Conservation (phyloP, 2,113 vertebrate species). For the Axis porcinus region DNA sequence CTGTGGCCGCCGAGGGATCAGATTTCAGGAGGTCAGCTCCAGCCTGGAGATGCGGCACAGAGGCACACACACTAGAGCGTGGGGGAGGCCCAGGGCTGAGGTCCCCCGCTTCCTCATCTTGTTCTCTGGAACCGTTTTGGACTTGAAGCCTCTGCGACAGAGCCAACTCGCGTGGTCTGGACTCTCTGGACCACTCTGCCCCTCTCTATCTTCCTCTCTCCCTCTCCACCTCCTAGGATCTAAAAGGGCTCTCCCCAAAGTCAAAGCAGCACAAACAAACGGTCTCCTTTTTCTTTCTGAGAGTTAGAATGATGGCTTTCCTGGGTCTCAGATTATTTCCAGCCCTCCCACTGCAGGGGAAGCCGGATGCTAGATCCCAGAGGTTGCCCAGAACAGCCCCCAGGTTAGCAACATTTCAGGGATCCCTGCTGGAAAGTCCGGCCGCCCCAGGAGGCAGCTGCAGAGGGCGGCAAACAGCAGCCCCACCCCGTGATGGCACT, state of each 20-base stretch:
- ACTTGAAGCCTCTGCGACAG: neutral
- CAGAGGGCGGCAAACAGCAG: neutral
- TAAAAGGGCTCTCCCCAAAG: neutral
- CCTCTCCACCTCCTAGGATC: neutral
- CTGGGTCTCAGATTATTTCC: neutral
- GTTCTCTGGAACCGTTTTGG: neutral
- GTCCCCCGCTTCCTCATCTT: neutral
- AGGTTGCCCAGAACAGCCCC: neutral
- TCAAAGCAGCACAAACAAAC: neutral
- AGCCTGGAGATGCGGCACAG: slow-evolving; percentile 16
- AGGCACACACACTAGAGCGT: neutral
- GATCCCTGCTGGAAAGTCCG: neutral
- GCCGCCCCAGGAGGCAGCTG: too few species aligned
- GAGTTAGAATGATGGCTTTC: neutral
- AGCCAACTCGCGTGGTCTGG: neutral
- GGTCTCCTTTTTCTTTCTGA: neutral
- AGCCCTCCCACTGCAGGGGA: neutral
- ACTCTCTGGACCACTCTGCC: neutral
- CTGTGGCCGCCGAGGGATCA: neutral
- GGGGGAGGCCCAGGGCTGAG: rapidly evolving
- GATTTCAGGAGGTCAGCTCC: slow-evolving; percentile 48
- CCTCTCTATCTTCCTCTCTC: rapidly evolving
- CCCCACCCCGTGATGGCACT: rapidly evolving
- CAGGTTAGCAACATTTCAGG: neutral
- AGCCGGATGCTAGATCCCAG: neutral